phyloP scores from a whole-genome alignment of 2,888 invertebrate genomes.

The Patella ulyssiponensis region DNA sequence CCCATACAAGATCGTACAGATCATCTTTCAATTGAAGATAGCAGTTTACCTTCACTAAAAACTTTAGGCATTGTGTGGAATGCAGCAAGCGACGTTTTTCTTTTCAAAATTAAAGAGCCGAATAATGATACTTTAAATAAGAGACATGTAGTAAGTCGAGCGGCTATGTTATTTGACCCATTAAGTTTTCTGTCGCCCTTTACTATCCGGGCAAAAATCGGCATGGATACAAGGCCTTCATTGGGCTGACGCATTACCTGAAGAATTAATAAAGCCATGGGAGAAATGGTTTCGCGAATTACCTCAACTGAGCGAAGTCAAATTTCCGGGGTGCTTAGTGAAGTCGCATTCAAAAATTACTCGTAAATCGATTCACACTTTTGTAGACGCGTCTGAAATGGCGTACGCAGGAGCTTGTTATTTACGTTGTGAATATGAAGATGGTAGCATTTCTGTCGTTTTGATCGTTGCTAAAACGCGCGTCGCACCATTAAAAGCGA shows the following conservation, averaged over 20 bases:
- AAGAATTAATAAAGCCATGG: neutral
- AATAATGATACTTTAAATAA: neutral
- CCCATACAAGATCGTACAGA: too few relatives aligned
- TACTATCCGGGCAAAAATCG: too few relatives aligned
- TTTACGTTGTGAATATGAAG: neutral
- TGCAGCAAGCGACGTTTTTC: too few relatives aligned
- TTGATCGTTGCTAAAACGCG: constrained; percentile 9
- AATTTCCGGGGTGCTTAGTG: neutral
- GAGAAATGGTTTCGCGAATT: neutral
- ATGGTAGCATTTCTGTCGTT: constrained; percentile 8
- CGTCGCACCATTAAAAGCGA: constrained; percentile 12
- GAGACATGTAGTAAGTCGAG: neutral
- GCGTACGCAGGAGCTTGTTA: neutral
- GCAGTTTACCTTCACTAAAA: too few relatives aligned
- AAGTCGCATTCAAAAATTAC: neutral
- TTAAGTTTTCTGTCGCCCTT: too few relatives aligned
- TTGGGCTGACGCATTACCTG: neutral
- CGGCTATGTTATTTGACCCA: too few relatives aligned
- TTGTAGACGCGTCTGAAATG: constrained; percentile 2
- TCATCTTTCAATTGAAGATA: too few relatives aligned
- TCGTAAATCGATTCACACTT: neutral
- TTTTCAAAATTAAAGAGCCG: neutral
- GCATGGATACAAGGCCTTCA: neutral
- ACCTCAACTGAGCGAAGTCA: neutral
- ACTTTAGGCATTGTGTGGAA: too few relatives aligned